A percentile compares a stretch with the other conserved stretches of the same genome.
phyloP scores from a whole-genome alignment of 92 coral and sea anemone species.

The Blastomussa wellsi region DNA sequence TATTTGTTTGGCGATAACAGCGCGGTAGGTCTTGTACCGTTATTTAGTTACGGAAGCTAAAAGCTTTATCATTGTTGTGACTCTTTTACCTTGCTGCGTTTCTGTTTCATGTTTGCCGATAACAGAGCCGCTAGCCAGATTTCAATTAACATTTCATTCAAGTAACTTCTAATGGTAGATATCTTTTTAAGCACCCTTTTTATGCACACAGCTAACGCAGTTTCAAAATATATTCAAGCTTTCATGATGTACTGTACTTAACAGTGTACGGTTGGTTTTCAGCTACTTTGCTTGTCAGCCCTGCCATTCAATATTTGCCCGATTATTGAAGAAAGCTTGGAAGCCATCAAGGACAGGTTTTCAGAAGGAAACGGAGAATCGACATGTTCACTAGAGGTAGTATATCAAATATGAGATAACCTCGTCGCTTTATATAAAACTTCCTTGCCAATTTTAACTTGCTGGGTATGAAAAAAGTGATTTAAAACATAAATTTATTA shows the following conservation, averaged over 20 bases:
- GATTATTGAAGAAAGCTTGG: background rate
- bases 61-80: background rate
- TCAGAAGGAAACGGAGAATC: background rate
- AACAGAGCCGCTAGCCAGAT: background rate
- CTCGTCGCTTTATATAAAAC: too few relatives aligned
- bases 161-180: background rate
- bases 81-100: background rate
- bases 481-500: too few relatives aligned
- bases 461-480: too few relatives aligned
- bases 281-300: background rate
- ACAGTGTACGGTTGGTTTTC: background rate
- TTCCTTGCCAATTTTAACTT: too few relatives aligned
- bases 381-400: background rate
- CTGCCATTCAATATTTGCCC: background rate
- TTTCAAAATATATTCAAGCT: background rate
- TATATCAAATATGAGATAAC: too few relatives aligned
- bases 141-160: background rate
- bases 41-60: background rate
- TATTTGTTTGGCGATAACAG: background rate
- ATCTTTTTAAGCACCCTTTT: background rate
- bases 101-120: constrained; percentile 8
- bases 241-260: background rate
- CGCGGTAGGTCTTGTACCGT: background rate
- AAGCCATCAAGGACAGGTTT: background rate
- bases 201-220: background rate